phyloP scores from a whole-genome alignment of 2,797 vertebrate species.

The Falco berigora region DNA sequence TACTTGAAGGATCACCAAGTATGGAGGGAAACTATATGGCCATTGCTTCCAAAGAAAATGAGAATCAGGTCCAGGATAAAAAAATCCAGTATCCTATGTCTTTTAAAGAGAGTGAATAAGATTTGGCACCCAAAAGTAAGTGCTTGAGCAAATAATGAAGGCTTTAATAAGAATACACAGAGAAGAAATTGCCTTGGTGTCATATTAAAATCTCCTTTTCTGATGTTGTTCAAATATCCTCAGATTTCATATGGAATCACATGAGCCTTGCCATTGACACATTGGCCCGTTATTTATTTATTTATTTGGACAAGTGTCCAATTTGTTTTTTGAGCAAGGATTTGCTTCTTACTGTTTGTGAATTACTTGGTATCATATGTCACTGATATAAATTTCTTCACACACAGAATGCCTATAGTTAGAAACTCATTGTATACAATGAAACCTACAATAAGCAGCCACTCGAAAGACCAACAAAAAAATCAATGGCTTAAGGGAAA shows the following conservation, averaged over 20 bases:
- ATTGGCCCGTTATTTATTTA: background rate
- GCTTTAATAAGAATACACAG: background rate
- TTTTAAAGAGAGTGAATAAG: background rate
- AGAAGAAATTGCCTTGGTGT: background rate
- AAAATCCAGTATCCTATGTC: background rate
- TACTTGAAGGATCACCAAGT: background rate
- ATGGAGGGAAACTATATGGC: background rate
- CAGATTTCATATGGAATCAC: background rate
- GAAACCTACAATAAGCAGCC: background rate
- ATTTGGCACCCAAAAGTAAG: background rate
- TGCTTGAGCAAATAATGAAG: background rate
- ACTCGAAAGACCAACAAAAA: background rate
- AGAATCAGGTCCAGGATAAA: background rate
- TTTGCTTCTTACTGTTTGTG: background rate
- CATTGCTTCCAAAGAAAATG: background rate
- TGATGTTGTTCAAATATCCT: background rate
- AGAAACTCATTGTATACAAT: background rate
- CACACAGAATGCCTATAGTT: background rate
- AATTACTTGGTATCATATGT: background rate
- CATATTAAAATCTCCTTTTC: background rate
- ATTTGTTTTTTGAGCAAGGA: background rate
- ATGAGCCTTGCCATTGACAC: background rate
- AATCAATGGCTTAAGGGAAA: background rate
- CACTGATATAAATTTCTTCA: background rate
- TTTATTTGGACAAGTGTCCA: background rate